phyloP scores from a whole-genome alignment of 1,140 invertebrate species.

The Andricus grossulariae region DNA sequence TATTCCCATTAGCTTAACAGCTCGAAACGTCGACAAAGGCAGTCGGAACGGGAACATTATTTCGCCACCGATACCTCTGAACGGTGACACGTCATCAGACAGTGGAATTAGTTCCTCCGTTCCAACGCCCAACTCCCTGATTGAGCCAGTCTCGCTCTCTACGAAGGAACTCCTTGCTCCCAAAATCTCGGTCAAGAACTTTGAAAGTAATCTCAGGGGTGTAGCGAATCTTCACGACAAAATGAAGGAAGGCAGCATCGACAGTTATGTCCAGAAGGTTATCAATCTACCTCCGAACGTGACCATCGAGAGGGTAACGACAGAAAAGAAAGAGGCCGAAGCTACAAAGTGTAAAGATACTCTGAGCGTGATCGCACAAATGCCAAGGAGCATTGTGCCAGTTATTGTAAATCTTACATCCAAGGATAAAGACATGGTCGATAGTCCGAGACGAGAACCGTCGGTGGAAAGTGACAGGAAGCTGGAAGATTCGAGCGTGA shows the following conservation, averaged over 20 bases:
- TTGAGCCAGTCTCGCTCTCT: constrained; percentile 67
- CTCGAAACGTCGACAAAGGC: constrained; percentile 66
- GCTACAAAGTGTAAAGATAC: constrained; percentile 60
- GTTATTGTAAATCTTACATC: constrained; percentile 71
- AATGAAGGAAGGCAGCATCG: constrained; percentile 66
- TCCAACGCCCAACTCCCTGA: constrained; percentile 69
- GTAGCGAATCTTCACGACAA: constrained; percentile 69
- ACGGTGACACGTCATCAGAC: constrained; percentile 70
- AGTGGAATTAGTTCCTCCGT: constrained; percentile 71
- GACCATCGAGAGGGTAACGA: constrained; percentile 68
- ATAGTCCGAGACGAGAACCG: constrained; percentile 63
- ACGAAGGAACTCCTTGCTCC: constrained; percentile 65
- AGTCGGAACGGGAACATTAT: constrained; percentile 71
- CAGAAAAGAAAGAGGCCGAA: constrained; percentile 65
- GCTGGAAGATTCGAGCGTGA: constrained; percentile 62
- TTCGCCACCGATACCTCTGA: constrained; percentile 69
- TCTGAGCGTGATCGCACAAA: constrained; percentile 66
- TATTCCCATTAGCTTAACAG: constrained; percentile 69
- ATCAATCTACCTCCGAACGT: constrained; percentile 71
- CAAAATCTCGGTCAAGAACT: constrained; percentile 71
- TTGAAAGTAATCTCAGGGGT: constrained; percentile 69
- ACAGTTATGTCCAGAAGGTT: constrained; percentile 68
- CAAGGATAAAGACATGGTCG: constrained; percentile 68
- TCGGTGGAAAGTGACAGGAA: constrained; percentile 60
- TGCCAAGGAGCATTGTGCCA: constrained; percentile 64